These are phyloP conservation scores for Eulithis prunata DNA, from an alignment of 2,888 invertebrate species.

Conservation along the genomic window DNA sequence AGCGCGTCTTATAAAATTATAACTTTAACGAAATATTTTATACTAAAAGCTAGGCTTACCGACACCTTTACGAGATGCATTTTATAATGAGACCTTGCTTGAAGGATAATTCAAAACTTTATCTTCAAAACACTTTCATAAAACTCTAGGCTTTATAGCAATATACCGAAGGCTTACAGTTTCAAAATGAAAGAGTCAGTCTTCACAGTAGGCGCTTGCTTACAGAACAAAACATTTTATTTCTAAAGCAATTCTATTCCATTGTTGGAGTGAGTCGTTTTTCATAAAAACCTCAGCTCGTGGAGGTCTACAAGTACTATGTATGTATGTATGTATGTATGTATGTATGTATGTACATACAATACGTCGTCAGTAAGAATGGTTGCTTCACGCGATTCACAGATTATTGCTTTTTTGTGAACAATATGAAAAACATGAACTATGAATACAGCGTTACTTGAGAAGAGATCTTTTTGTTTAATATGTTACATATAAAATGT, in stretches of 20 bases:
- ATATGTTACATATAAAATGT: no score
- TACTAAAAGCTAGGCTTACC: not conserved
- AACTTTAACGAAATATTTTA: conserved; percentile 5
- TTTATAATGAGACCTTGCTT: not conserved
- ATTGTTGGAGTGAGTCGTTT: not conserved
- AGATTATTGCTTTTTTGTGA: conserved; percentile 19
- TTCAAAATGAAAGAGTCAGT: no score
- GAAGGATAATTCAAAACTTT: not conserved
- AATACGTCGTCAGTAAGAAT: not conserved
- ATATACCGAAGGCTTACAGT: not conserved
- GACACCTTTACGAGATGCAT: not conserved
- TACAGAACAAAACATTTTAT: not conserved
- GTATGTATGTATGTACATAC: no score
- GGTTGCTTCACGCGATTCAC: conserved; percentile 28
- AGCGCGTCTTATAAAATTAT: conserved; percentile 18
- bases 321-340: not conserved
- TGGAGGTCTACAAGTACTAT: not conserved
- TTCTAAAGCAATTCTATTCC: not conserved
- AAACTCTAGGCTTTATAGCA: no score
- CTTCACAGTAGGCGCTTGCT: no score
- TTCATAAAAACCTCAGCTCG: not conserved
- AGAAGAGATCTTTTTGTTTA: no score
- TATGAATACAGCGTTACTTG: no score
- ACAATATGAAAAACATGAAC: no score
- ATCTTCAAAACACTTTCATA: no score